Percentiles rank a stretch among this genome's conserved stretches.
phyloP scores from a whole-genome alignment of 2,113 vertebrate species.

The Myotis lucifugus region DNA sequence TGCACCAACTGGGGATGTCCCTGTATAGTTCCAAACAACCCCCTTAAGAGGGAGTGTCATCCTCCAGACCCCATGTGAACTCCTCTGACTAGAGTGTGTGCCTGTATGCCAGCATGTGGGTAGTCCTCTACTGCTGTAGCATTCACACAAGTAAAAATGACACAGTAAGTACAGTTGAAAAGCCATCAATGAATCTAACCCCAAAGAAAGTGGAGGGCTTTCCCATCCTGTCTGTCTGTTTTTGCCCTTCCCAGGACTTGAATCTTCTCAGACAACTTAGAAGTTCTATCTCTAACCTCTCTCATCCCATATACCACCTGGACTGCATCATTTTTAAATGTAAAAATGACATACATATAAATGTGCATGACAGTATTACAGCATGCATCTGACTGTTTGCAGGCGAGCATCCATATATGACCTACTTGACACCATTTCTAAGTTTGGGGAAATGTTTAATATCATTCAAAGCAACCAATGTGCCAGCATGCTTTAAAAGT shows the following conservation, averaged over 20 bases:
- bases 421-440: background rate
- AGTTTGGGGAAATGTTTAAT: slow-evolving; percentile 2
- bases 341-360: background rate
- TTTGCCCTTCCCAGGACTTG: background rate
- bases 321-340: background rate
- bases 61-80: background rate
- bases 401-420: background rate
- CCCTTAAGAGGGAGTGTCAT: background rate
- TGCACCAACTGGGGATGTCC: background rate
- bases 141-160: background rate
- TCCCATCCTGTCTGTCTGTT: background rate
- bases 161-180: background rate
- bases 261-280: background rate
- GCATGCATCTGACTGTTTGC: background rate
- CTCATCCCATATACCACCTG: background rate
- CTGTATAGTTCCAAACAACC: background rate
- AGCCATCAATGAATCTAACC: background rate
- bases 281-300: background rate
- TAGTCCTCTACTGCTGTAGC: background rate
- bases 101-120: background rate
- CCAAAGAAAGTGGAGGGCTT: background rate
- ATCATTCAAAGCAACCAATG: slow-evolving; percentile 27
- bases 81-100: background rate
- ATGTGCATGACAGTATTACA: background rate
- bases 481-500: slow-evolving; percentile 25